A percentile compares a stretch with the other conserved stretches of the same genome.
phyloP scores from a whole-genome alignment of 2,113 vertebrate species.

The Forbesichthys agassizii region DNA sequence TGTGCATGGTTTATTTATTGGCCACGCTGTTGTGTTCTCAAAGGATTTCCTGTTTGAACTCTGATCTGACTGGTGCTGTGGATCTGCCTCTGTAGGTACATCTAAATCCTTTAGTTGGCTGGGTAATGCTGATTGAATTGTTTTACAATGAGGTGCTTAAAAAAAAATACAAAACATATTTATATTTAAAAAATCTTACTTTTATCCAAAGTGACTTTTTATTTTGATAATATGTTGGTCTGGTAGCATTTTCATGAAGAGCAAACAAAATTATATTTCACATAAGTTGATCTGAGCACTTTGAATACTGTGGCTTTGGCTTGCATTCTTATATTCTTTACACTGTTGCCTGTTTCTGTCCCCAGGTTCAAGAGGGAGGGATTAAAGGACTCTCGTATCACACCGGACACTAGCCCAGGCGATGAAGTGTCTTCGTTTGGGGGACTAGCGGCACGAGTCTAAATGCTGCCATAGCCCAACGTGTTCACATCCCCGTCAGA shows the following conservation, averaged over 20 bases:
- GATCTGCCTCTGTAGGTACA: too few relatives aligned
- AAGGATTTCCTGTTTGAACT: too few relatives aligned
- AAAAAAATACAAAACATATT: not conserved
- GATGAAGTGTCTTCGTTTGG: constrained; percentile 44
- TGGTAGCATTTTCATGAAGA: not conserved
- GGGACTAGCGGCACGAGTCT: constrained; percentile 25
- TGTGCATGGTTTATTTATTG: not conserved
- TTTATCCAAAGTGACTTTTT: not conserved
- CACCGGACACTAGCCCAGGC: constrained; percentile 1
- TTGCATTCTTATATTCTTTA: not conserved
- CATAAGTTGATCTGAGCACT: too few relatives aligned
- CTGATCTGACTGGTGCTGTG: too few relatives aligned
- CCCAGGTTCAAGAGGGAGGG: constrained; percentile 27
- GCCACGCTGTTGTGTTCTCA: too few relatives aligned
- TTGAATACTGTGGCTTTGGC: too few relatives aligned
- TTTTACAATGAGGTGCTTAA: not conserved
- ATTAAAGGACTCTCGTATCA: constrained; percentile 3
- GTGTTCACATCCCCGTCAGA: not conserved
- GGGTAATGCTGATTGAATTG: too few relatives aligned
- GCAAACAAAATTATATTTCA: too few relatives aligned
- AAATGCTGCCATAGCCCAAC: constrained; percentile 20
- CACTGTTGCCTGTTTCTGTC: not conserved
- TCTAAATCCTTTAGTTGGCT: too few relatives aligned
- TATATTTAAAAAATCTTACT: not conserved
- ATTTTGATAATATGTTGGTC: not conserved